Percentiles rank a stretch among this genome's conserved stretches.
phyloP scores from a whole-genome alignment of 2,797 vertebrate species.

The Poecile montanus region DNA sequence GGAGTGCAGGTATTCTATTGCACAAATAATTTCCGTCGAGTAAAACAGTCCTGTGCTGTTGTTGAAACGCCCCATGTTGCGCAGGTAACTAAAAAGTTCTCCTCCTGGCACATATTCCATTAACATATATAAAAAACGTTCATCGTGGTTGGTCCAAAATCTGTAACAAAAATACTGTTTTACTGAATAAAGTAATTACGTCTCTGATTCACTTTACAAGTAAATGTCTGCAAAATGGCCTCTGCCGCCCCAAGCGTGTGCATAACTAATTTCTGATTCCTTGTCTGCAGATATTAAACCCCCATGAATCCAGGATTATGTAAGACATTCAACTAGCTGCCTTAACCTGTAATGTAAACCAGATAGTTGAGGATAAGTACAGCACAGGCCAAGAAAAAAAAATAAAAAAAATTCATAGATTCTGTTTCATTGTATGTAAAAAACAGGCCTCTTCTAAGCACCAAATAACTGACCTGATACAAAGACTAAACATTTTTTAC shows the following conservation, averaged over 20 bases:
- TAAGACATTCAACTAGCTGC: background rate
- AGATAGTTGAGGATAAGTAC: background rate
- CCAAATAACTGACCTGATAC: background rate
- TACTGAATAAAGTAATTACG: background rate
- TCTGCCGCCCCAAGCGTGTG: background rate
- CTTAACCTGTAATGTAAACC: background rate
- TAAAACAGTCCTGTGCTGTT: constrained; percentile 89
- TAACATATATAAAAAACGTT: constrained; percentile 93
- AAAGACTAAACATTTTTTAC: background rate
- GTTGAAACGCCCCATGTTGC: constrained; percentile 91
- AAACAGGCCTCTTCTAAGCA: background rate
- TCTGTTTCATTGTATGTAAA: background rate
- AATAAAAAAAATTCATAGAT: background rate
- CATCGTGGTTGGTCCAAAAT: constrained; percentile 95
- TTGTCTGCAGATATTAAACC: background rate
- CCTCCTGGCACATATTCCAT: constrained; percentile 96
- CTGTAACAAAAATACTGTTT: constrained; percentile 67
- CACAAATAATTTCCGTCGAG: constrained; percentile 90
- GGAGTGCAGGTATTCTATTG: constrained; percentile 95
- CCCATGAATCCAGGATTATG: background rate
- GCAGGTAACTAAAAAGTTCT: constrained; percentile 94
- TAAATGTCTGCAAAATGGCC: background rate
- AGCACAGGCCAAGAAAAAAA: background rate
- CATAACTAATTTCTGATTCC: background rate
- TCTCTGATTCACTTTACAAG: background rate